phyloP scores from a whole-genome alignment of 2,113 vertebrate genomes.

The Tetrax tetrax region DNA sequence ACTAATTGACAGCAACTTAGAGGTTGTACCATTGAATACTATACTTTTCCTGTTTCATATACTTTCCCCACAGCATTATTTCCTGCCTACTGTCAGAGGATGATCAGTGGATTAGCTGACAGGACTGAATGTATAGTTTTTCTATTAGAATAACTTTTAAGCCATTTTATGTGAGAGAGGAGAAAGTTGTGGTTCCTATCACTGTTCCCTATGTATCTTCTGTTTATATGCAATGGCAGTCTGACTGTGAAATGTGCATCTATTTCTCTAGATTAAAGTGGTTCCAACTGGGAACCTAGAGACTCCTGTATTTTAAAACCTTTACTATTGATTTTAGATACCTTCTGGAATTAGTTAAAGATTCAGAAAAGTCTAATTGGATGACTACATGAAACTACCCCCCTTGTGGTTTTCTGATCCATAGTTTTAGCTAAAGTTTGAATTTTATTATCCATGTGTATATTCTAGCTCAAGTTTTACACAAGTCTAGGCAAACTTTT shows the following conservation, averaged over 20 bases:
- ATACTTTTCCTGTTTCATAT: neutral
- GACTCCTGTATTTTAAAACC: neutral
- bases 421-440: neutral
- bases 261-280: neutral
- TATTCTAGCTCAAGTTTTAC: neutral
- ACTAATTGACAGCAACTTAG: neutral
- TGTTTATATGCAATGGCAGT: neutral
- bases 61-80: neutral
- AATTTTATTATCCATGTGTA: neutral
- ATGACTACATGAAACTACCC: neutral
- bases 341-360: neutral
- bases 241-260: neutral
- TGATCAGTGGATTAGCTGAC: neutral
- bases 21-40: neutral
- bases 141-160: neutral
- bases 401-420: neutral
- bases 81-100: neutral
- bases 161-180: neutral
- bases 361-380: neutral
- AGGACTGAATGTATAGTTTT: neutral
- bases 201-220: neutral
- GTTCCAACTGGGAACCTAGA: neutral
- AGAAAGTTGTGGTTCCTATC: neutral
- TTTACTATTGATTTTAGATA: neutral
- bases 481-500: neutral